Base-by-base conservation (phyloP, 2,113 vertebrate genomes). In the Rafetus swinhoei region DNA sequence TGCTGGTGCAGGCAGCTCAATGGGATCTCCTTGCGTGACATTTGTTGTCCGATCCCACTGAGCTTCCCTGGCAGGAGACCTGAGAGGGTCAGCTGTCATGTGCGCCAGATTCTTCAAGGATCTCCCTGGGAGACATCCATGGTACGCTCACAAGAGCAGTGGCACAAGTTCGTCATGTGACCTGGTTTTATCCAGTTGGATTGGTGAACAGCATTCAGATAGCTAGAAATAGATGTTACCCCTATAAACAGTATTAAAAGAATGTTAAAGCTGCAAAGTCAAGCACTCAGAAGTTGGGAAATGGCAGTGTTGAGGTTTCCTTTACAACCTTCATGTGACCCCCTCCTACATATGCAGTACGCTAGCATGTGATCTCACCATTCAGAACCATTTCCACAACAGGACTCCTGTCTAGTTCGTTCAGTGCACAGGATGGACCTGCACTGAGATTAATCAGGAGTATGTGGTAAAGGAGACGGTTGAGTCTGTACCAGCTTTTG, bases 351-450 rank as follows among this genome's bases (percentile, higher is more conserved):
- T n/a, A 53, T 88, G 85, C 7, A 0, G 12, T 82, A 77, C 35
- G 52, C 16, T 39, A 50, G 12, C 29, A 53, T 25, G 65, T 69
- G 32, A n/a, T 3, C 76, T 29, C 3, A 21, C 14, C 19, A 6
- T 6, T 27, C 14, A n/a, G 6, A 10, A 54, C 10, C 53, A 39
- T 65, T 77, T 85, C 85, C 25, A 11, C 72, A 24, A 25, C 1
- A 16, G 45, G 88, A 80, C 12, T 29, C 81, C 19, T 65, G 16
- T 39, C 69, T 45, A 45, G 5, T 45, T 21, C 45, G 1, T 6
- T 6, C 0, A 14, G 56, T 1, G 24, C 62, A 13, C 24, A 53
- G 56, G 32, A 25, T 6, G 35, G 62, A 45, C 0, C 0, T 18
- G 8, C 25, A 55, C 45, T 9, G 18, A 50, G 56, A 39, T 57